phyloP scores from a whole-genome alignment of 2,888 invertebrate species.

The Morpho helenor region DNA sequence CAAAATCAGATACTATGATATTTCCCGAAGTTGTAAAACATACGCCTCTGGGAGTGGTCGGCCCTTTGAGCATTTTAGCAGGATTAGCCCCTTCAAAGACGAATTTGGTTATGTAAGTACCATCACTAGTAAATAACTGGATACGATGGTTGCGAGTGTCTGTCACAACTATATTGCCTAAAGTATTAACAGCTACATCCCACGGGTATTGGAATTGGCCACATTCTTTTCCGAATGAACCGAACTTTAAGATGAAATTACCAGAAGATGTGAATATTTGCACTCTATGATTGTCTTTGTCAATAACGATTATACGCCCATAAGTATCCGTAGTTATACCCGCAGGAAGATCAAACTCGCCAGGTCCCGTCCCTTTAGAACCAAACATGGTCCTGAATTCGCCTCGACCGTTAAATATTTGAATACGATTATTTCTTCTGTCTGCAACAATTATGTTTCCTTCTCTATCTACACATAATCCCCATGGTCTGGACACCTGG shows the following conservation, averaged over 20 bases:
- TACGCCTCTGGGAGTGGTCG: constrained; percentile 92
- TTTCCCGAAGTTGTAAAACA: constrained; percentile 92
- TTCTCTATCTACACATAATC: constrained; percentile 92
- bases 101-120: constrained; percentile 89
- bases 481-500: constrained; percentile 89
- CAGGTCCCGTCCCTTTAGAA: constrained; percentile 86
- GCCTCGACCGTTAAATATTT: constrained; percentile 86
- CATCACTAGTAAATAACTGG: constrained; percentile 91
- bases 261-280: constrained; percentile 92
- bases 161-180: constrained; percentile 92
- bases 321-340: constrained; percentile 90
- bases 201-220: constrained; percentile 98
- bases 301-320: constrained; percentile 93
- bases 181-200: constrained; percentile 93
- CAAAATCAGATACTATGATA: constrained; percentile 95
- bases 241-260: constrained; percentile 89
- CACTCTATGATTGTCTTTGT: constrained; percentile 97
- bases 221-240: constrained; percentile 90
- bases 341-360: constrained; percentile 95
- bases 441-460: constrained; percentile 95
- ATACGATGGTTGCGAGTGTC: constrained; percentile 96
- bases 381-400: constrained; percentile 87
- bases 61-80: constrained; percentile 78
- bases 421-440: constrained; percentile 93
- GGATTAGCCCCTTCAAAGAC: constrained; percentile 87